Evolutionary conservation across 2,797 vertebrate species (phyloP).

Genomic region (Artibeus jamaicensis): DNA sequence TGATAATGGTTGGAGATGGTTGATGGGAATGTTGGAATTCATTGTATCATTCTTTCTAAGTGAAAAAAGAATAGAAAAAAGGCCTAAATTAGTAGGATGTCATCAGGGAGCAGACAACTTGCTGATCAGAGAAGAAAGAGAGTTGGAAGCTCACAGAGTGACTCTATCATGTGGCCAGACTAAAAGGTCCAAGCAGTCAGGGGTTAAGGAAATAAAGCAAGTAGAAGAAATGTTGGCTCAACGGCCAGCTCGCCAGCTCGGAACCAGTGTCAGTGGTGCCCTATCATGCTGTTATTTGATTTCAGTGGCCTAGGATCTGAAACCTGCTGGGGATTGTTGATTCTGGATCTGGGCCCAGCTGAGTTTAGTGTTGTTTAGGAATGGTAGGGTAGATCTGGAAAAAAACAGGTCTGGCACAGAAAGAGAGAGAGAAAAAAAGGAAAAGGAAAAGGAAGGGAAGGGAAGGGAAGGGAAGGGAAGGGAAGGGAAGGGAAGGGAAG

Average conservation of each 20-base stretch:
- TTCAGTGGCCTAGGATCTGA: not conserved
- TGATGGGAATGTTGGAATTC: not conserved
- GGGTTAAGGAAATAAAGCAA: not conserved
- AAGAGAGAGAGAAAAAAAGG: too few relatives aligned
- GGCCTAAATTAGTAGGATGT: not conserved
- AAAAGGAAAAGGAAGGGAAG: too few relatives aligned
- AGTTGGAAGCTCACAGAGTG: not conserved
- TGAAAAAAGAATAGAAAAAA: not conserved
- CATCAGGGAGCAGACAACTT: not conserved
- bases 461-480: too few relatives aligned
- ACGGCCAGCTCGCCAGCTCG: not conserved
- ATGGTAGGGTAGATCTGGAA: not conserved
- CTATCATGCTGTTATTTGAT: not conserved
- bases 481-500: not conserved
- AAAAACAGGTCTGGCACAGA: not conserved
- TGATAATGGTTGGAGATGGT: not conserved
- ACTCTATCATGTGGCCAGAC: not conserved
- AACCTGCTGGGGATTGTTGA: not conserved
- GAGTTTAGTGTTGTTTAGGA: not conserved
- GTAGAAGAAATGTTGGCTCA: not conserved
- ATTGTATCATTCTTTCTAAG: slow-evolving; percentile 10
- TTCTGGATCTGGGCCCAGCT: not conserved
- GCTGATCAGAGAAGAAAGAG: slow-evolving; percentile 2
- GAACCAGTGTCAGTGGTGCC: not conserved
- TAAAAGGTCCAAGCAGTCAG: not conserved